A percentile compares a stretch with the other conserved stretches of the same genome.
These are phyloP conservation scores for Catamblyrhynchus diadema DNA, from an alignment of 2,797 vertebrate genomes.

Conservation along the genomic window DNA sequence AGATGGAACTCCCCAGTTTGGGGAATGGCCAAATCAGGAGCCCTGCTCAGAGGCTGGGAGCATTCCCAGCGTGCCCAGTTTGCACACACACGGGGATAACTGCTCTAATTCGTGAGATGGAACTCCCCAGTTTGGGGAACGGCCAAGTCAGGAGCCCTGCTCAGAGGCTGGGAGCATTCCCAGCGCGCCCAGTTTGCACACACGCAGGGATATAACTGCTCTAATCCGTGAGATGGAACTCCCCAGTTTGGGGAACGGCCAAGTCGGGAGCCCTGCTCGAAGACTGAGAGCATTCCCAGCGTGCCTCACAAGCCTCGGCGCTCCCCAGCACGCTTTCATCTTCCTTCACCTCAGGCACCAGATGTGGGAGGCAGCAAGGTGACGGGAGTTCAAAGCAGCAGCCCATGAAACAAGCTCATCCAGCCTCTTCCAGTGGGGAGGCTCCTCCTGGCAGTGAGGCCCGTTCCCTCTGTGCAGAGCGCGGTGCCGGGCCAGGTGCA, in stretches of 20 bases:
- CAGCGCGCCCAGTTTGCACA: background rate
- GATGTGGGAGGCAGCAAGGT: slow-evolving; percentile 25
- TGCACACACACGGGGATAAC: fast-evolving
- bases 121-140: too few relatives aligned
- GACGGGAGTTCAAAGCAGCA: slow-evolving; percentile 40
- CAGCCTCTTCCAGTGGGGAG: background rate
- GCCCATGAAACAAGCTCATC: background rate
- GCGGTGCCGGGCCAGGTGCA: slow-evolving; percentile 6
- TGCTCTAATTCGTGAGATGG: too few relatives aligned
- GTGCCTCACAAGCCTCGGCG: slow-evolving; percentile 9
- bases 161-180: background rate
- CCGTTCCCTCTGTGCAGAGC: background rate
- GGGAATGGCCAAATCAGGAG: background rate
- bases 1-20: background rate
- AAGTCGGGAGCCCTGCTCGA: background rate
- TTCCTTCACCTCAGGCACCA: slow-evolving; percentile 43
- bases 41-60: background rate
- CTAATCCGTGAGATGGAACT: background rate
- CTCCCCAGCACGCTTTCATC: slow-evolving; percentile 30
- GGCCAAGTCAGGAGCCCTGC: background rate
- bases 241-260: background rate
- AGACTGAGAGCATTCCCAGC: slow-evolving; percentile 4
- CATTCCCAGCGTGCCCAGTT: background rate
- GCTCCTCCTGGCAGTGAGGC: background rate
- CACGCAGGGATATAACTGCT: background rate